Conservation (phyloP, 2,113 vertebrate species). For the Romanogobio albipinnatus region DNA sequence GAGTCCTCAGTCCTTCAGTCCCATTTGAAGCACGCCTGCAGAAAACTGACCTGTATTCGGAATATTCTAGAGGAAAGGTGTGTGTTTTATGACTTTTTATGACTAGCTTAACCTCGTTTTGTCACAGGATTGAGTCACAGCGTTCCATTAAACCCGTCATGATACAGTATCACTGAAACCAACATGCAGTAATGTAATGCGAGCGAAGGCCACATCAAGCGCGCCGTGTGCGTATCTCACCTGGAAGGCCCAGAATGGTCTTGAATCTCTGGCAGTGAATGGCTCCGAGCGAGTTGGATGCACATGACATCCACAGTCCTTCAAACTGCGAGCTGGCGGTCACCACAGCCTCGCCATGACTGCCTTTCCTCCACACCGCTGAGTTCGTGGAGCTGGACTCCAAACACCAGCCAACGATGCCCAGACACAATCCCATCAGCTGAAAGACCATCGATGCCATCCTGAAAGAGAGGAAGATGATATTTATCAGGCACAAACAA, state of each 20-base stretch:
- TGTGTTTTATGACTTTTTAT: constrained; percentile 45
- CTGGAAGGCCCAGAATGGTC: constrained; percentile 77
- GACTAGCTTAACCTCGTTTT: constrained; percentile 10
- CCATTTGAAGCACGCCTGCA: neutral
- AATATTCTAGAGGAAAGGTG: neutral
- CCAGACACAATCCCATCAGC: constrained; percentile 73
- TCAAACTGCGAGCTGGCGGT: constrained; percentile 75
- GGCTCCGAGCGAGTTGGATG: constrained; percentile 66
- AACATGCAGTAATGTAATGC: too few species aligned
- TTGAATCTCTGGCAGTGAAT: constrained; percentile 77
- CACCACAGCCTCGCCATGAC: constrained; percentile 55
- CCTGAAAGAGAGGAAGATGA: neutral
- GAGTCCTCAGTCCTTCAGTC: too few species aligned
- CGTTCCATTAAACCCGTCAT: neutral
- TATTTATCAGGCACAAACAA: neutral
- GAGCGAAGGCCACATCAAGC: neutral
- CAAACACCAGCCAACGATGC: constrained; percentile 75
- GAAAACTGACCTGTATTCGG: neutral
- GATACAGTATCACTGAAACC: constrained; percentile 14
- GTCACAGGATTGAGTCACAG: neutral
- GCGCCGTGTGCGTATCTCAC: constrained; percentile 64
- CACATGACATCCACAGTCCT: constrained; percentile 86
- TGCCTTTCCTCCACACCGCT: constrained; percentile 75
- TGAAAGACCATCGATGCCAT: constrained; percentile 71
- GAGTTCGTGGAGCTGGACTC: constrained; percentile 75